Conservation (phyloP, 2,113 vertebrate species). For the Aptenodytes forsteri region DNA sequence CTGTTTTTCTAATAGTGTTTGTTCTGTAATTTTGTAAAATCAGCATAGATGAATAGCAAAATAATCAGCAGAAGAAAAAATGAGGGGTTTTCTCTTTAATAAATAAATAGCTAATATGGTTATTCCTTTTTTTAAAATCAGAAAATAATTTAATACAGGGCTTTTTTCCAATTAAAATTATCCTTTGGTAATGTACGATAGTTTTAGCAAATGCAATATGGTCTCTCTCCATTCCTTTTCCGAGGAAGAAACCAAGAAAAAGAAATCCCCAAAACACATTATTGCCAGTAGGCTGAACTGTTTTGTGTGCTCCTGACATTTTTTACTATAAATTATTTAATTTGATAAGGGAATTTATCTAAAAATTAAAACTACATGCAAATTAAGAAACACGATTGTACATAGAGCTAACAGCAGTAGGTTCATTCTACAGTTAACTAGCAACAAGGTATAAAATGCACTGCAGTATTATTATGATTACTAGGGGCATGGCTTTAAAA, state of each 20-base stretch:
- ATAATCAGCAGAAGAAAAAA: not conserved
- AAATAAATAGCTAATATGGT: not conserved
- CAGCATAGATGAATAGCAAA: not conserved
- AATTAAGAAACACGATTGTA: not conserved
- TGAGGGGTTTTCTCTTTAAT: not conserved
- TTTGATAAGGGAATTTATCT: not conserved
- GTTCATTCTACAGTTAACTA: not conserved
- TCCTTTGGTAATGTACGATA: not conserved
- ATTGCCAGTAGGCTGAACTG: not conserved
- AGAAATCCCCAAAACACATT: not conserved
- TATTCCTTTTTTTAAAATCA: not conserved
- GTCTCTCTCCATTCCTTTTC: not conserved
- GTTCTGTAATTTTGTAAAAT: not conserved
- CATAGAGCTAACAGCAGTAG: not conserved
- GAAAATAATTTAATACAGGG: not conserved
- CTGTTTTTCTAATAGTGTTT: not conserved
- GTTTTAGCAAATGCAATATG: not conserved
- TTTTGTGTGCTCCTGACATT: not conserved
- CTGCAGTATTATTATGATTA: not conserved
- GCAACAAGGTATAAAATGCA: not conserved
- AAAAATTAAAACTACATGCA: not conserved
- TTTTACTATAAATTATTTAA: not conserved
- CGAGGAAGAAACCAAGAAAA: not conserved
- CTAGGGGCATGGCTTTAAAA: not conserved
- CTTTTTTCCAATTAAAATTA: not conserved